phyloP scores from a whole-genome alignment of 2,113 vertebrate genomes.

The Menura novaehollandiae region DNA sequence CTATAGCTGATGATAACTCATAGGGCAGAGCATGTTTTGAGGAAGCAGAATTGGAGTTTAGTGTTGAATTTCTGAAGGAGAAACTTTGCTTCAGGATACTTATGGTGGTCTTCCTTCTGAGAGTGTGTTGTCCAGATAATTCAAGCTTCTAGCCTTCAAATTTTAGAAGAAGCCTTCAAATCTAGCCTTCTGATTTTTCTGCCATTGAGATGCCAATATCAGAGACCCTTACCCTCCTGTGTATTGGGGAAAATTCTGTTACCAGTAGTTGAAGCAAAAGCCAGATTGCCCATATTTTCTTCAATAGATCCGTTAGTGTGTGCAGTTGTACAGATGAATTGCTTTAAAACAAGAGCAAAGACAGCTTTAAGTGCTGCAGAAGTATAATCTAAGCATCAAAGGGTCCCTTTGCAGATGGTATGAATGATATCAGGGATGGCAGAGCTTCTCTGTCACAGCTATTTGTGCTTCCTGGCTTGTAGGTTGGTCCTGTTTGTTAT shows the following conservation, averaged over 20 bases:
- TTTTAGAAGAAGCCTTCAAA: no score
- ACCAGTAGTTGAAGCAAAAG: background rate
- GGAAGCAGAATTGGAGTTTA: background rate
- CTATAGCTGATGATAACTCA: background rate
- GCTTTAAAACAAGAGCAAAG: background rate
- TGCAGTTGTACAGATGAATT: background rate
- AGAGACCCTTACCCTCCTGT: background rate
- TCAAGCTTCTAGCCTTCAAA: background rate
- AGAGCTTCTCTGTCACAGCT: background rate
- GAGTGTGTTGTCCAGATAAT: background rate
- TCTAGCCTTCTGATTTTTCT: background rate
- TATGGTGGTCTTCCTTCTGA: fast-evolving
- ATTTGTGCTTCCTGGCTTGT: background rate
- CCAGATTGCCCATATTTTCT: background rate
- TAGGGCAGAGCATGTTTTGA: background rate
- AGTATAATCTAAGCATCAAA: background rate
- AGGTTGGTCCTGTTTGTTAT: background rate
- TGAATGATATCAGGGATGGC: background rate
- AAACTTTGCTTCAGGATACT: background rate
- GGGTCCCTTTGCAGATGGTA: background rate
- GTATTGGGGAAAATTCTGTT: background rate
- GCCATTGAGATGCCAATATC: background rate
- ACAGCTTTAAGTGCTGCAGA: background rate
- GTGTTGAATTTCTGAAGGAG: background rate
- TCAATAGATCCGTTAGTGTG: background rate